Conservation (phyloP, 1,140 invertebrate genomes). For the Drosophila nigrodunni region DNA sequence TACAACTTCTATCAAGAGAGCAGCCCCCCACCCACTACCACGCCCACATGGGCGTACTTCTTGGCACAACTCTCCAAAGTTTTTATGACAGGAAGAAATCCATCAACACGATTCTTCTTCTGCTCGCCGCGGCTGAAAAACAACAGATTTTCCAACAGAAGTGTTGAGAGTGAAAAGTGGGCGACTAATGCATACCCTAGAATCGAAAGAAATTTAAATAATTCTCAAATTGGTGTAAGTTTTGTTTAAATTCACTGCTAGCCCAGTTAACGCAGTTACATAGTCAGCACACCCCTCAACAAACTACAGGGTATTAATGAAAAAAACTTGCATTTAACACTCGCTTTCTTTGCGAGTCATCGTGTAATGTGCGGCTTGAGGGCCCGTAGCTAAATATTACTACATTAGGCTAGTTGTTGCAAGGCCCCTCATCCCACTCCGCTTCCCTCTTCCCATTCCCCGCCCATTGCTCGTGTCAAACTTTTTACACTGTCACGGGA, state of each 20-base stretch:
- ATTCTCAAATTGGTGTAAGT: no score
- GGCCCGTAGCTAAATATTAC: conserved; percentile 41
- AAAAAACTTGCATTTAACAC: conserved; percentile 78
- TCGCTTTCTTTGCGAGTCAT: conserved; percentile 80
- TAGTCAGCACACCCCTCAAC: no score
- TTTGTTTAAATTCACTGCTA: no score
- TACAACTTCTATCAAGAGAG: conserved; percentile 41
- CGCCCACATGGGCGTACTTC: conserved; percentile 35
- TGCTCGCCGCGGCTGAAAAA: conserved; percentile 22
- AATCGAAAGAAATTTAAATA: neutral
- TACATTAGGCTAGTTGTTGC: conserved; percentile 41
- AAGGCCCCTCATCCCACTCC: conserved; percentile 4
- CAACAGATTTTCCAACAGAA: conserved; percentile 51
- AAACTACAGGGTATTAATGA: conserved; percentile 16
- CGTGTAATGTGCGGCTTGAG: conserved; percentile 57
- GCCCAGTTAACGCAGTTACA: no score
- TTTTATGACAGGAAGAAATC: conserved; percentile 82
- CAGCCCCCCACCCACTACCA: conserved; percentile 10
- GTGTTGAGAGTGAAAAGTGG: neutral
- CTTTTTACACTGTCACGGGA: conserved; percentile 81
- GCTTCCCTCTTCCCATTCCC: neutral
- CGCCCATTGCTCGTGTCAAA: conserved; percentile 17
- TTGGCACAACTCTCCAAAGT: conserved; percentile 59
- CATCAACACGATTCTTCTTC: conserved; percentile 76
- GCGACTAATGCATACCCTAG: neutral